Percentiles rank a stretch among this genome's conserved stretches.
Conservation (phyloP, 35 echinoderm and acorn worm genomes). For the Acanthaster planci region DNA sequence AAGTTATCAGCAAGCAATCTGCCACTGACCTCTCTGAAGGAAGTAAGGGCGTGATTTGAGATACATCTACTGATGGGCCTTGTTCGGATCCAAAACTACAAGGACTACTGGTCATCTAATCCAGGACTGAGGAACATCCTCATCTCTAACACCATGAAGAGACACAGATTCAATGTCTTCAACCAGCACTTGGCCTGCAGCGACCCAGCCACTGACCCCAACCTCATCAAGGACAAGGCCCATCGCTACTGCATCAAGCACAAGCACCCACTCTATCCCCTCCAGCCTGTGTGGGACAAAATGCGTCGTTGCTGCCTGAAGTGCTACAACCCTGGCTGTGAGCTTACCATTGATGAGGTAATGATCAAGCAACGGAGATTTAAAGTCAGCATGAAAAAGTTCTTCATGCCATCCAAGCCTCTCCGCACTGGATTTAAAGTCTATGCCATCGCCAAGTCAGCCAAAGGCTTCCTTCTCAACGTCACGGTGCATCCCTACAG, state of each 20-base stretch:
- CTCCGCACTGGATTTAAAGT: conserved; percentile 49
- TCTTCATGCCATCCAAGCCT: conserved; percentile 41
- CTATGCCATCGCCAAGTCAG: conserved; percentile 24
- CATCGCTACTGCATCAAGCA: background rate
- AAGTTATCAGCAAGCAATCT: too few species aligned
- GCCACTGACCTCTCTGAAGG: too few species aligned
- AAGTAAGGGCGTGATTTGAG: too few species aligned
- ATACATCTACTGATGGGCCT: background rate
- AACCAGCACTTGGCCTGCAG: background rate
- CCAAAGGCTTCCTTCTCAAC: conserved; percentile 35
- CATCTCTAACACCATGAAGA: background rate
- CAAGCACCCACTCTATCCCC: background rate
- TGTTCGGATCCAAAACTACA: background rate
- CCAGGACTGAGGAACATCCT: conserved; percentile 15
- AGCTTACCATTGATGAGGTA: conserved; percentile 43
- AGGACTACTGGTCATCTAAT: conserved; percentile 4
- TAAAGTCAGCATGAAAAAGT: conserved; percentile 9
- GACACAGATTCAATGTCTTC: background rate
- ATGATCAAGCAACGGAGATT: conserved; percentile 40
- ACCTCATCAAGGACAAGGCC: background rate
- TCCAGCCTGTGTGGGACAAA: background rate
- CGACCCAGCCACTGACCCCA: background rate
- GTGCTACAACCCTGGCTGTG: background rate
- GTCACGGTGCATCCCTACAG: conserved; percentile 10
- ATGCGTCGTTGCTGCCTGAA: background rate